Evolutionary conservation across 2,113 vertebrate species (phyloP), one percentile per base, ranked within the genome.

Genomic region (Oncorhynchus gorbuscha): DNA sequence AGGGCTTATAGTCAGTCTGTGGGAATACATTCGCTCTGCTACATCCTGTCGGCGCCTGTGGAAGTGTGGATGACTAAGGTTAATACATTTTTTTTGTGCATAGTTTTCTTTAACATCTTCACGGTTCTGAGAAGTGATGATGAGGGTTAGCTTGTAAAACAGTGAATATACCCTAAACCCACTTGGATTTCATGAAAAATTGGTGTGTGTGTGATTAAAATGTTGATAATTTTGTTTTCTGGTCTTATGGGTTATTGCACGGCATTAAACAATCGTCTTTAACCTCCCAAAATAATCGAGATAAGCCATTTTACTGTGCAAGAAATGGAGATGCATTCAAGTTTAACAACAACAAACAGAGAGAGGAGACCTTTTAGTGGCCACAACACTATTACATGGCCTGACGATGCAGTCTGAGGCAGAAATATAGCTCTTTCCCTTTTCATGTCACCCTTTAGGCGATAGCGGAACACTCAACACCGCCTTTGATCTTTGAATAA

Each of bases 401-500:
- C 3, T 1, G 9, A n/a, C 11, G 59, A 62, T 62, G n/a, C 4
- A 20, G 16, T 3, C 39, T 45, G 39, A 20, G 55, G 18, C 55
- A 20, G 59, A n/a, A 62, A 22, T 24, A 24, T 22, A 62, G 7
- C n/a, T 16, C n/a, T 62, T 62, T 24, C 7, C 59, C 59, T 8
- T n/a, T 61, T 61, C 7, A 62, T 22, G 75, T 74, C 75, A 77
- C 67, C 68, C 70, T 69, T 30, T 45, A 45, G 39, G 39, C 39
- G 9, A 45, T 45, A 16, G 16, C 72, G 13, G 77, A 83, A 70
- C 72, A 80, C 82, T 48, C 83, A 85, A 86, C 78, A 82, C 16
- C 75, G 83, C 76, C 71, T 84, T 81, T 82, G 81, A 79, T 75
- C 74, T 71, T 51, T 59, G 51, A n/a, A 67, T 74, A 78, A 66